Evolutionary conservation across 64 coral and sea anemone species (phyloP), one percentile per base, ranked within the genome.

Genomic region (Stylophora pistillata): DNA sequence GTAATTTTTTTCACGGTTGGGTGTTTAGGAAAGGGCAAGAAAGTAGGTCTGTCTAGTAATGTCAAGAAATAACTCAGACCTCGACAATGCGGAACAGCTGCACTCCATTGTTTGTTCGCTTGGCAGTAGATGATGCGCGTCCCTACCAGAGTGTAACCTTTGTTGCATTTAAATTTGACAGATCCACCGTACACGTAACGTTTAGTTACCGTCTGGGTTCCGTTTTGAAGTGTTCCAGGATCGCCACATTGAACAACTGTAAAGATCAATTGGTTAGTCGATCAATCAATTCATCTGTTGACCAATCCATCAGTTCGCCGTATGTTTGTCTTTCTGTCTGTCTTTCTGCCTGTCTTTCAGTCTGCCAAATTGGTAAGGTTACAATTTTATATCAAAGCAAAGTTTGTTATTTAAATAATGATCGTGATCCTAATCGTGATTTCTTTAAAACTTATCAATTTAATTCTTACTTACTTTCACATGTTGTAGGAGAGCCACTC

Each of bases 151-250:
- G 65, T 93, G 66, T 73, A 88, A 78, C 74, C 63, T 28, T 13
- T 72, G 15, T 88, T 56, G 58, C 91, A 93, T 37, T n/a, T 31
- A 78, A 87, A 93, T 29, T 26, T 32, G n/a, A 88, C 66, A 20
- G 33, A 85, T 58, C 74, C 80, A 41, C 72, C 70, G 20, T 91
- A 91, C 1, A 91, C 56, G 59, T 64, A 85, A 18, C 62, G 71
- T 86, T 85, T 77, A 1, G 10, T 60, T 12, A 82, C 69, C 16
- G 2, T 77, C 17, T 72, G 71, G 1, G 0, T 10, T 47, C 80
- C 89, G 56, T 85, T 63, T 32, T 12, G 13, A 1, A 66, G 85
- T 16, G 3, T 81, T 12, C 85, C 83, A 60, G 83, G 91, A 55
- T 78, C 63, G 3, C 16, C n/a, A 33, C 91, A 93, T 57, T 73